A percentile compares a stretch with the other conserved stretches of the same genome.
phyloP scores from a whole-genome alignment of 1,140 invertebrate genomes.

The Hycleus phaleratus region DNA sequence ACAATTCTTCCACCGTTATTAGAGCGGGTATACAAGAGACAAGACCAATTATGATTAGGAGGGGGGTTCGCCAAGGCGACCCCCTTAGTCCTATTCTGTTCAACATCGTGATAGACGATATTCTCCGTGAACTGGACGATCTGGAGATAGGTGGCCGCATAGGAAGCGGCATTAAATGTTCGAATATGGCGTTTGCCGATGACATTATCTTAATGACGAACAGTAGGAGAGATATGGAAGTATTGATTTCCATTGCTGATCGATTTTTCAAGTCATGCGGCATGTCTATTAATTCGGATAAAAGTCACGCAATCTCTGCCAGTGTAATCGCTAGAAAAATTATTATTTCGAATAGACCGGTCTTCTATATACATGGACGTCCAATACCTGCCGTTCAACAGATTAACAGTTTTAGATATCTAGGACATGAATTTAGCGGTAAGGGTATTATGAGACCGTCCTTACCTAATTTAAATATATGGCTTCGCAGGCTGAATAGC shows the following conservation, averaged over 20 bases:
- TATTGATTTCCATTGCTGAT: too few relatives aligned
- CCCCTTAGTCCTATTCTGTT: constrained; percentile 43
- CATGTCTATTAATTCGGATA: constrained; percentile 18
- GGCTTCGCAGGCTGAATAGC: constrained; percentile 11
- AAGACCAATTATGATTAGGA: constrained; percentile 19
- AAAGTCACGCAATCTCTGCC: constrained; percentile 1
- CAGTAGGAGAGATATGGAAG: constrained; percentile 27
- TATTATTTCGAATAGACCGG: constrained; percentile 8
- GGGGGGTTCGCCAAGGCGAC: constrained; percentile 45
- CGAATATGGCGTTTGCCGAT: constrained; percentile 37
- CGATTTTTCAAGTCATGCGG: too few relatives aligned
- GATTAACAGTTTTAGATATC: constrained; percentile 21
- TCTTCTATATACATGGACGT: too few relatives aligned
- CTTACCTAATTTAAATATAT: constrained; percentile 6
- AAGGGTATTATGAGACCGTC: constrained; percentile 16
- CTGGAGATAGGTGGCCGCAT: background rate
- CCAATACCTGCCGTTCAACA: too few relatives aligned
- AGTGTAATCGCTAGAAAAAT: constrained; percentile 8
- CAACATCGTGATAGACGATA: constrained; percentile 40
- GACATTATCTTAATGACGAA: constrained; percentile 36
- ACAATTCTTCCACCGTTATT: constrained; percentile 17
- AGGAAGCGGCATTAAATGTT: constrained; percentile 8
- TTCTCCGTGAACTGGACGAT: constrained; percentile 18
- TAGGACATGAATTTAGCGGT: constrained; percentile 14
- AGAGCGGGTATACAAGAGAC: constrained; percentile 14